Evolutionary conservation across 2,888 invertebrate genomes (phyloP).

Genomic region (Rotaria magnacalcarata): DNA sequence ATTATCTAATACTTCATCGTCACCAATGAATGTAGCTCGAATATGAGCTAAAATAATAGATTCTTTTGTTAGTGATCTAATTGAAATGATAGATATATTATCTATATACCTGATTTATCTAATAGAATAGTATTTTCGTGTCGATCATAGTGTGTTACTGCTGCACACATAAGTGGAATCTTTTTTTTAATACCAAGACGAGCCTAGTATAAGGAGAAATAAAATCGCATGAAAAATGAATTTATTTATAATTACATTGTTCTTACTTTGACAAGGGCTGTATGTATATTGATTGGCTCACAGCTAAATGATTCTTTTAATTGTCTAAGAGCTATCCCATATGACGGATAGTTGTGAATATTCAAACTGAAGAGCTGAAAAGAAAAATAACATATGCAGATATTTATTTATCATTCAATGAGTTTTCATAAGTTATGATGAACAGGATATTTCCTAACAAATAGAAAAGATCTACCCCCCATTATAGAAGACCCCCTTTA

Average conservation of each 20-base stretch:
- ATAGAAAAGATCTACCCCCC: no score
- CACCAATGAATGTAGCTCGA: conserved; percentile 24
- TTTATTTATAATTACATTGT: neutral
- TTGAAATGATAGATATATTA: neutral
- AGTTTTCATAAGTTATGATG: no score
- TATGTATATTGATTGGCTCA: neutral
- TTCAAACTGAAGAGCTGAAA: conserved; percentile 24
- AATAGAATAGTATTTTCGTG: conserved; percentile 27
- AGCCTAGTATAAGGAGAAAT: neutral
- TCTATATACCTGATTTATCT: conserved; percentile 3
- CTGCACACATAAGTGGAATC: conserved; percentile 12
- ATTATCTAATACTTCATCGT: conserved; percentile 11
- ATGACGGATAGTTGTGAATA: neutral
- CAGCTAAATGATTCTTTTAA: neutral
- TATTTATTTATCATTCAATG: neutral
- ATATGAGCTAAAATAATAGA: neutral
- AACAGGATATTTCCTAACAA: no score
- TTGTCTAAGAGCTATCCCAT: neutral
- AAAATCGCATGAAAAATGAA: neutral
- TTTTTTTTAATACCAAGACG: conserved; percentile 31
- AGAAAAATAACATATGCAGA: neutral
- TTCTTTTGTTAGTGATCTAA: neutral
- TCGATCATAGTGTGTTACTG: conserved; percentile 20
- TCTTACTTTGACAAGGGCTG: neutral
- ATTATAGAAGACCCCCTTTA: no score